phyloP scores from a whole-genome alignment of 2,113 vertebrate species.

The Litocranius walleri region DNA sequence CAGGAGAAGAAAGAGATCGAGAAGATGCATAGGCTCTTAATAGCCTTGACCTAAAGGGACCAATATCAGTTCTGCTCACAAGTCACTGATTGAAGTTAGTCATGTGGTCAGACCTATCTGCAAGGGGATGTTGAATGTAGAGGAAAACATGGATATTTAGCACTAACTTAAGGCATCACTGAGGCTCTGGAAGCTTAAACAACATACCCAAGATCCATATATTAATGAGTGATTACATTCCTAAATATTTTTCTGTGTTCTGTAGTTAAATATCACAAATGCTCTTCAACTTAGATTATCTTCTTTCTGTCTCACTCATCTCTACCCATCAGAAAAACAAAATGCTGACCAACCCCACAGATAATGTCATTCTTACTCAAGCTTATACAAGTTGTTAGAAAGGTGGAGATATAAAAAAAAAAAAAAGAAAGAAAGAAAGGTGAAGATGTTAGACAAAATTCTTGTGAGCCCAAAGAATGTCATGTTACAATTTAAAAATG shows the following conservation, averaged over 20 bases:
- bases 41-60: not conserved
- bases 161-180: not conserved
- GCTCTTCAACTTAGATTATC: not conserved
- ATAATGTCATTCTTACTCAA: not conserved
- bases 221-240: not conserved
- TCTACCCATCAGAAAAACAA: not conserved
- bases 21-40: not conserved
- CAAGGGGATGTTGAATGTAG: not conserved
- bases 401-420: not conserved
- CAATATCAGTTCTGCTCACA: not conserved
- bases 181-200: not conserved
- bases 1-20: not conserved
- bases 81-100: not conserved
- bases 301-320: slow-evolving; percentile 3
- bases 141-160: not conserved
- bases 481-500: slow-evolving; percentile 5
- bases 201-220: not conserved
- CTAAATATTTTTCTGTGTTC: not conserved
- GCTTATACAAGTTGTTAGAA: not conserved
- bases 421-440: not conserved
- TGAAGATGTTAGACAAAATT: slow-evolving; percentile 10
- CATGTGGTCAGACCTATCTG: not conserved
- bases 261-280: not conserved
- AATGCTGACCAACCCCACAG: not conserved
- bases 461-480: not conserved